Conservation (phyloP, 2,888 invertebrate species). For the Neelides folsomi region DNA sequence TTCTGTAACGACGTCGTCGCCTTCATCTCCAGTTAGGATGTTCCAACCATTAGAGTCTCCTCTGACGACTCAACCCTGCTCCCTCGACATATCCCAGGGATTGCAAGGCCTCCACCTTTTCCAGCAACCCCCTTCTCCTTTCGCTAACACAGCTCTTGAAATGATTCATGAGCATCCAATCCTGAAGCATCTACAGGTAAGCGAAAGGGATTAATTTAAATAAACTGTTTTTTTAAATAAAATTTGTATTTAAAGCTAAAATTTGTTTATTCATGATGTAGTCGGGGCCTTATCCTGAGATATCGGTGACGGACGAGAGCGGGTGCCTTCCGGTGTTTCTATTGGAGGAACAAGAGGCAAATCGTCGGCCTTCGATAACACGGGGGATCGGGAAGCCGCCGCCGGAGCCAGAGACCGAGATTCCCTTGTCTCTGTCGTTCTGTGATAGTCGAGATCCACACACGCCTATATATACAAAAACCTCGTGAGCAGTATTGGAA, state of each 20-base stretch:
- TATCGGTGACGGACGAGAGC: slow-evolving; percentile 79
- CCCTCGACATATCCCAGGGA: slow-evolving; percentile 32
- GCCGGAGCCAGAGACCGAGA: slow-evolving; percentile 21
- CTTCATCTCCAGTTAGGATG: slow-evolving; percentile 31
- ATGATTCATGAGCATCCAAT: slow-evolving; percentile 33
- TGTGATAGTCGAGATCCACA: slow-evolving; percentile 6
- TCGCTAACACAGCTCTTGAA: slow-evolving; percentile 27
- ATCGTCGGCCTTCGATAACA: slow-evolving; percentile 57
- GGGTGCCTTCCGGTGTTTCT: slow-evolving; percentile 42
- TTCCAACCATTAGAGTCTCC: slow-evolving; percentile 30
- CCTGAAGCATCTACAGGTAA: slow-evolving; percentile 20
- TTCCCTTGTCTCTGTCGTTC: slow-evolving; percentile 18
- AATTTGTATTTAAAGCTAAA: neutral
- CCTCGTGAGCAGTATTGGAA: neutral
- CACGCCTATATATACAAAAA: neutral
- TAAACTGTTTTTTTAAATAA: neutral
- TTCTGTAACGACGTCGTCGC: slow-evolving; percentile 31
- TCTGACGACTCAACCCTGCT: slow-evolving; percentile 19
- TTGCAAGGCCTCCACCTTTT: slow-evolving; percentile 33
- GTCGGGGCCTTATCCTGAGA: slow-evolving; percentile 53
- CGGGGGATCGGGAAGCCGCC: slow-evolving; percentile 53
- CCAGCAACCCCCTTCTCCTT: slow-evolving; percentile 24
- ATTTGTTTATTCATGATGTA: slow-evolving; percentile 6
- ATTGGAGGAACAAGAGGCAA: slow-evolving; percentile 29
- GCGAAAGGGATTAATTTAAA: neutral